Conservation (phyloP, 2,113 vertebrate genomes). For the Cavia porcellus region DNA sequence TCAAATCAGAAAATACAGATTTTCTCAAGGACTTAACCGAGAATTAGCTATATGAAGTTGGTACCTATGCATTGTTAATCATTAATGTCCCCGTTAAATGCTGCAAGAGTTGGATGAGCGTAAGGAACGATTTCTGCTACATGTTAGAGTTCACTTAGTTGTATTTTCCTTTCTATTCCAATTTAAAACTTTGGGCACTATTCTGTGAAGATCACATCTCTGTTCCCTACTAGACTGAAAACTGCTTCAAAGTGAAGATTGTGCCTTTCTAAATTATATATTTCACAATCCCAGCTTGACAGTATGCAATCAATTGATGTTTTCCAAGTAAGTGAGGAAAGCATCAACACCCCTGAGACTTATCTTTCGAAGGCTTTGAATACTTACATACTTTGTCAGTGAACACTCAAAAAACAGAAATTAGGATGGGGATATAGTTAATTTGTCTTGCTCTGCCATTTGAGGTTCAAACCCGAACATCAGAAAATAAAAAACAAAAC, state of each 20-base stretch:
- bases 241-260: not conserved
- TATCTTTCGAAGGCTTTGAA: not conserved
- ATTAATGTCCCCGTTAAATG: not conserved
- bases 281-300: not conserved
- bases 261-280: not conserved
- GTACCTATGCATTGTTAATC: not conserved
- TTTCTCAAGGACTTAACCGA: slow-evolving; percentile 28
- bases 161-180: not conserved
- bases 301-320: not conserved
- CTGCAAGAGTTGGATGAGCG: not conserved
- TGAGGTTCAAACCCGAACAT: not conserved
- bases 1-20: not conserved
- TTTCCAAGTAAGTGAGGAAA: not conserved
- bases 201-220: not conserved
- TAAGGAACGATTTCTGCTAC: not conserved
- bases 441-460: not conserved
- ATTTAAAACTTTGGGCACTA: not conserved
- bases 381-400: not conserved
- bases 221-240: not conserved
- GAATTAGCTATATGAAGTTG: not conserved
- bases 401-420: not conserved
- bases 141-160: not conserved
- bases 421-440: too few relatives aligned
- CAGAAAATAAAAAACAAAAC: not conserved
- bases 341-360: not conserved